These are phyloP conservation scores for Stomatorhinus ivindoensis DNA, from an alignment of 2,113 vertebrate species.

Conservation along the genomic window DNA sequence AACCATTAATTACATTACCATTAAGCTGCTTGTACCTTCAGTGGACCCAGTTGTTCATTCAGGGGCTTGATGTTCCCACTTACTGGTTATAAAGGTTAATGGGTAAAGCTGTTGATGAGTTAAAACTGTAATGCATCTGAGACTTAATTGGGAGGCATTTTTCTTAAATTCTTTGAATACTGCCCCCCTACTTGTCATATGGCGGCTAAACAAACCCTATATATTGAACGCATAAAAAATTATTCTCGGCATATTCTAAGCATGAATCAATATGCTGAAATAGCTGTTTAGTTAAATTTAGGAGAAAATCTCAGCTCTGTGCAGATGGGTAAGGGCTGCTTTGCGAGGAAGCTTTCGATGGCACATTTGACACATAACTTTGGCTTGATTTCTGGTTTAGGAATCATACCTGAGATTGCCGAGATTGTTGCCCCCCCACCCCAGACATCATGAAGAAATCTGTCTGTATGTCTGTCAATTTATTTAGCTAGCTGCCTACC, in stretches of 20 bases:
- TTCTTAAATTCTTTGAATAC: slow-evolving; percentile 57
- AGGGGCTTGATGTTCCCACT: slow-evolving; percentile 36
- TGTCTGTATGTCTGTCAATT: too few relatives aligned
- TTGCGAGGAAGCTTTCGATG: background rate
- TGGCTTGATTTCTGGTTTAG: background rate
- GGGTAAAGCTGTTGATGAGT: slow-evolving; percentile 44
- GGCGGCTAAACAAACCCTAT: too few relatives aligned
- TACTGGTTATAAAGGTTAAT: slow-evolving; percentile 42
- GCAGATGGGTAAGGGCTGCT: background rate
- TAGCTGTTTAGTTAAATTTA: background rate
- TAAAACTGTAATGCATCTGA: slow-evolving; percentile 53
- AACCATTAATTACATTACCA: slow-evolving; percentile 13
- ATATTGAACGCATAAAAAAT: background rate
- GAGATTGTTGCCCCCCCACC: background rate
- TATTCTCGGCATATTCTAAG: background rate
- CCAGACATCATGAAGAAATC: background rate
- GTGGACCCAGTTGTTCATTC: slow-evolving; percentile 41
- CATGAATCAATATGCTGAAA: background rate
- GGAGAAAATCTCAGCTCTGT: background rate
- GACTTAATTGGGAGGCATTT: slow-evolving; percentile 43
- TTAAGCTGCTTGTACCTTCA: slow-evolving; percentile 16
- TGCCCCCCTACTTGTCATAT: slow-evolving; percentile 40
- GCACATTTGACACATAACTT: background rate
- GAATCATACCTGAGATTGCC: background rate
- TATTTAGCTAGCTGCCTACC: background rate